Base-by-base conservation (phyloP, 2,113 vertebrate species). In the Nestor notabilis region DNA sequence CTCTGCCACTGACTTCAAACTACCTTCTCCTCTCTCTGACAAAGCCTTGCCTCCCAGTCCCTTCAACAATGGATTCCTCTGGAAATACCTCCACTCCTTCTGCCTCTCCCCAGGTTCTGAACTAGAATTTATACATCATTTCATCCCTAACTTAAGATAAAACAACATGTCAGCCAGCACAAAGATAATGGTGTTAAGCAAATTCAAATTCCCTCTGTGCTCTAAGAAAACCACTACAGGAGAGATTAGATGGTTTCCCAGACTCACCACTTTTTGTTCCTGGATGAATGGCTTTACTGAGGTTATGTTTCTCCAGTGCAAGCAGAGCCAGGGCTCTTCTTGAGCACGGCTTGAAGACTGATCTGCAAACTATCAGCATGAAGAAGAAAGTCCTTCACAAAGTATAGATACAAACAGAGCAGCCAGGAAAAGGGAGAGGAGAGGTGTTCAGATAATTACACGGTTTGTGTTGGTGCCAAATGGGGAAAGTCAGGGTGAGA, bases 11-110 rank as follows among this genome's bases (percentile, higher is more conserved):
- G 3, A 28, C 13, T 76, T 25, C 14, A 21, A 17, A 4, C 10
- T 16, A 3, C 18, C 7, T 68, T 52, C 11, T 27, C 10, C 17
- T 16, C 63, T 39, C 31, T 16, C n/a, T 2, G 43, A 72, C 12
- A 23, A 17, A 1, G 5, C 17, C 16, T 12, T 33, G 39, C 31
- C 63, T 10, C 46, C 0, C 0, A 46, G 13, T 8, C 11, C 9
- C 28, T 16, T 27, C 5, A 0, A 37, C 5, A 3, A 10, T 0
- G 2, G 29, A 24, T 13, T 70, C 68, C 29, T 39, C 37, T 31
- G 49, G 63, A 64, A 28, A 29, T 2, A 2, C 8, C 58, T 44
- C 50, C 33, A 37, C 35, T 56, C 33, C 16, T 63, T 28, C 50
- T 47, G 56, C 35, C 33, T 66, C 49, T 29, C 43, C 31, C 11